Evolutionary conservation across 2,888 invertebrate genomes (phyloP).

Genomic region (Hetaerina titia): DNA sequence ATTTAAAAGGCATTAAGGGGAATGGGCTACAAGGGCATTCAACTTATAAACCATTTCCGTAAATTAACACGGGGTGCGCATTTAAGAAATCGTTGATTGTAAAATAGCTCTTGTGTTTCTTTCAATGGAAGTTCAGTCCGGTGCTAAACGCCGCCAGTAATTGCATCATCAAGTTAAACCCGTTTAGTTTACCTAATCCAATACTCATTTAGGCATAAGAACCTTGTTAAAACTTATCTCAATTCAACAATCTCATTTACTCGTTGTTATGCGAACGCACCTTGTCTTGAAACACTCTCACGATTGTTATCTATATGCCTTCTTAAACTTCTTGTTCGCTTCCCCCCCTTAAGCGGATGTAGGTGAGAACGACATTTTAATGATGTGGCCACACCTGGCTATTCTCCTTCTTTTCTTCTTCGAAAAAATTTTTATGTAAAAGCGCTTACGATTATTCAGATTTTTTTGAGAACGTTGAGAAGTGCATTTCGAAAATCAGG

Average conservation of each 20-base stretch:
- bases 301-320: background rate
- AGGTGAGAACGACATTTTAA: background rate
- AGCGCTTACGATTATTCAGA: background rate
- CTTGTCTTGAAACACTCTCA: background rate
- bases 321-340: background rate
- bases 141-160: too few relatives aligned
- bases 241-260: background rate
- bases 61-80: too few relatives aligned
- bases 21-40: too few relatives aligned
- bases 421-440: background rate
- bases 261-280: background rate
- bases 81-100: too few relatives aligned
- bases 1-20: too few relatives aligned
- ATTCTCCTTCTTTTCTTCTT: background rate
- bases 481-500: background rate
- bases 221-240: background rate
- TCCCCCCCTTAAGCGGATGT: background rate
- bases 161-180: background rate
- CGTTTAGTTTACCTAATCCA: background rate
- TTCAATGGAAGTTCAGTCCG: too few relatives aligned
- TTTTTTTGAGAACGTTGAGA: background rate
- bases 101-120: too few relatives aligned
- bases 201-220: background rate
- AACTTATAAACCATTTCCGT: too few relatives aligned
- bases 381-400: background rate